phyloP scores from a whole-genome alignment of 2,113 vertebrate genomes.

The Sceloporus tristichus region DNA sequence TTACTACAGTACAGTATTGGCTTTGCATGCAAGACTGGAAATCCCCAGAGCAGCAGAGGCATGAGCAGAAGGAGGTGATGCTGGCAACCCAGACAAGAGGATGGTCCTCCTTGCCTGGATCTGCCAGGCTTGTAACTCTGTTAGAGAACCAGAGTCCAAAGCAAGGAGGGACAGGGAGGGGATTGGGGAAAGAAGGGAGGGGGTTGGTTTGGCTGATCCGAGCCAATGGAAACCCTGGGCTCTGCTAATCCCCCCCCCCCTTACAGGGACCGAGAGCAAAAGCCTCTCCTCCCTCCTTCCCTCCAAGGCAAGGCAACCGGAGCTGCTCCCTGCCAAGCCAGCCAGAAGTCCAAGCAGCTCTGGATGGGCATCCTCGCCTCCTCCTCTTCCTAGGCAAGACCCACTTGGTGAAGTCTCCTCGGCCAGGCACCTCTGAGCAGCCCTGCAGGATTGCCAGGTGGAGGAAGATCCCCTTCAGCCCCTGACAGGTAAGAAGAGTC shows the following conservation, averaged over 20 bases:
- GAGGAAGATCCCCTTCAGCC: slow-evolving; percentile 10
- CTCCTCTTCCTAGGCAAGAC: too few species aligned
- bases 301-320: slow-evolving; percentile 22
- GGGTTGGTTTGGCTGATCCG: slow-evolving; percentile 78
- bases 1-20: too few species aligned
- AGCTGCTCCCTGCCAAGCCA: slow-evolving; percentile 40
- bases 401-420: not conserved
- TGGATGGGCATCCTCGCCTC: not conserved
- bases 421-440: not conserved
- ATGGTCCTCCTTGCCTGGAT: too few species aligned
- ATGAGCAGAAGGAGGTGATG: slow-evolving; percentile 24
- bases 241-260: slow-evolving; percentile 78
- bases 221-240: slow-evolving; percentile 84
- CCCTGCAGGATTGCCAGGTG: not conserved
- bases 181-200: slow-evolving; percentile 69
- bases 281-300: slow-evolving; percentile 42
- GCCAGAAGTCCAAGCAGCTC: not conserved
- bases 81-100: too few species aligned
- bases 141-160: slow-evolving; percentile 50
- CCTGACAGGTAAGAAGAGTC: slow-evolving; percentile 70
- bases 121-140: slow-evolving; percentile 40
- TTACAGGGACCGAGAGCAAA: slow-evolving; percentile 77
- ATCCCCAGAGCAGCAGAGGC: slow-evolving; percentile 50
- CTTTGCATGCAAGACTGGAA: slow-evolving; percentile 45
- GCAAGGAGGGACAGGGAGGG: slow-evolving; percentile 1